These are phyloP conservation scores for Phrynocephalus versicolor DNA, from an alignment of 2,113 vertebrate genomes.

Conservation along the genomic window DNA sequence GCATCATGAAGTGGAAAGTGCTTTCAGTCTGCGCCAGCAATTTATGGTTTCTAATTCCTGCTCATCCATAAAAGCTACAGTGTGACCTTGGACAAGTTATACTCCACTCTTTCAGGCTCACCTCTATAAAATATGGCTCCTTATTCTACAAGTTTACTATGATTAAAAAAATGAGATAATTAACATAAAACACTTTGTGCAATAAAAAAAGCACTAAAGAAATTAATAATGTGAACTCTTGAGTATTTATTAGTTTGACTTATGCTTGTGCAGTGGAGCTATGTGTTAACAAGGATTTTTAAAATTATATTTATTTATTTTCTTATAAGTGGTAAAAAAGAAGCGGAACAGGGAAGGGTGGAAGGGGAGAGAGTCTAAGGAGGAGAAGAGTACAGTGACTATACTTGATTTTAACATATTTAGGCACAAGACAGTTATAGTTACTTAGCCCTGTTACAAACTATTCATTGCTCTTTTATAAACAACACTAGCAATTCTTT, in stretches of 20 bases:
- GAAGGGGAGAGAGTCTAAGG: background rate
- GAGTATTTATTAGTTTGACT: background rate
- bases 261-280: background rate
- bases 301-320: no score
- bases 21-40: background rate
- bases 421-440: no score
- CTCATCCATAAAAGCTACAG: background rate
- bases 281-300: no score
- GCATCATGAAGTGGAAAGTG: background rate
- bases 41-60: background rate
- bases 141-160: background rate
- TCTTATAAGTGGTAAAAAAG: no score
- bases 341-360: no score
- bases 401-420: no score
- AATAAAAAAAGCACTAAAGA: background rate
- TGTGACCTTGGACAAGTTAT: background rate
- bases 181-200: background rate
- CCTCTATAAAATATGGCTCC: background rate
- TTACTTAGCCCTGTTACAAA: no score
- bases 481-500: no score
- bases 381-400: no score
- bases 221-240: background rate
- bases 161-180: background rate
- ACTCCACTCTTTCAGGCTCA: background rate
- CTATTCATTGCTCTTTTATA: no score